Percentiles rank a stretch among this genome's conserved stretches.
These are phyloP conservation scores for Notoglanidium macrostoma DNA, from an alignment of 2,797 vertebrate species.

Conservation along the genomic window DNA sequence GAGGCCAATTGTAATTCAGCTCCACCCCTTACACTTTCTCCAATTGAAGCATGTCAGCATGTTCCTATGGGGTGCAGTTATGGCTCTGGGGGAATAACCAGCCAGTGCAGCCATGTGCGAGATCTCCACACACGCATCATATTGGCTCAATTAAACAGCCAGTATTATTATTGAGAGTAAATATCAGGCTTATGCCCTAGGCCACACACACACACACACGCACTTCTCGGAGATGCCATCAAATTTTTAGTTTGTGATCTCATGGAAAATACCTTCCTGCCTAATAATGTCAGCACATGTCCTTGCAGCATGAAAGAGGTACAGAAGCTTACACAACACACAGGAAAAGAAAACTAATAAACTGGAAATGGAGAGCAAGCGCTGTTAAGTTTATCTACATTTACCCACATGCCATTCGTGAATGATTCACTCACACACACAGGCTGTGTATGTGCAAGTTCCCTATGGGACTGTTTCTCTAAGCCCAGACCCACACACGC, in stretches of 20 bases:
- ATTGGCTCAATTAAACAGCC: conserved; percentile 4
- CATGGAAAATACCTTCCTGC: conserved; percentile 28
- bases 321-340: background rate
- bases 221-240: background rate
- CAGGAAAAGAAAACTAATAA: background rate
- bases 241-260: conserved; percentile 4
- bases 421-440: background rate
- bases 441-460: conserved; percentile 19
- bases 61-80: conserved; percentile 17
- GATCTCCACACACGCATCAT: conserved; percentile 31
- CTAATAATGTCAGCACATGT: conserved; percentile 14
- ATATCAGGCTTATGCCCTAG: conserved; percentile 11
- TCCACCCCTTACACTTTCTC: background rate
- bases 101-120: conserved; percentile 18
- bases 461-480: background rate
- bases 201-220: conserved; percentile 20
- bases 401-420: background rate
- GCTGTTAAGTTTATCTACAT: background rate
- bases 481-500: conserved; percentile 19
- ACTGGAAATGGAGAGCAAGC: background rate
- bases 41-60: conserved; percentile 15
- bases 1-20: conserved; percentile 34
- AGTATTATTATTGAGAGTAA: conserved; percentile 5
- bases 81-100: conserved; percentile 9
- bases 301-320: background rate